These are phyloP conservation scores for Sebastes cheni DNA, from an alignment of 2,797 vertebrate genomes.

Conservation along the genomic window DNA sequence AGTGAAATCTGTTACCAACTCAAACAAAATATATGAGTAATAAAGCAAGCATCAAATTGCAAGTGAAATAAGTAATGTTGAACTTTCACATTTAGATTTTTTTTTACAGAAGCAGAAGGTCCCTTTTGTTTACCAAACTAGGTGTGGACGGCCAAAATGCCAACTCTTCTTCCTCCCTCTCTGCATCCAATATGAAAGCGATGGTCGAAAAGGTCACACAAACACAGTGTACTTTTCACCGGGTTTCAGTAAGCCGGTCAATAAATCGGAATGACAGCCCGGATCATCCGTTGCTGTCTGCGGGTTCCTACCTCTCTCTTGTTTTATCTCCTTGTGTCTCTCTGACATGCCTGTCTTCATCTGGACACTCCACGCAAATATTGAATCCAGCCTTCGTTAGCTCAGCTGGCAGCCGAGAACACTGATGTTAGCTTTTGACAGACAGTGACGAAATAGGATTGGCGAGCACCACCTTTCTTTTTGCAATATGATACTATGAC, in stretches of 20 bases:
- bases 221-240: conserved; percentile 48
- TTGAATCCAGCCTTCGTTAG: conserved; percentile 65
- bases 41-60: background rate
- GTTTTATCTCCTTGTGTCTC: conserved; percentile 45
- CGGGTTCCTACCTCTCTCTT: conserved; percentile 51
- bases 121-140: conserved; percentile 32
- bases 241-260: conserved; percentile 51
- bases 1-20: background rate
- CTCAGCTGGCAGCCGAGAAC: conserved; percentile 56
- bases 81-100: background rate
- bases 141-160: conserved; percentile 21
- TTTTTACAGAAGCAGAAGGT: background rate
- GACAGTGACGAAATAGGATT: conserved; percentile 29
- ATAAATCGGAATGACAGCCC: conserved; percentile 63
- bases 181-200: conserved; percentile 38
- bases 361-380: conserved; percentile 60
- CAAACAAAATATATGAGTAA: background rate
- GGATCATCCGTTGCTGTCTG: conserved; percentile 57
- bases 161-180: conserved; percentile 30
- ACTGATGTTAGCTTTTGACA: conserved; percentile 43
- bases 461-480: background rate
- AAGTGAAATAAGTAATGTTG: background rate
- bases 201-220: conserved; percentile 63
- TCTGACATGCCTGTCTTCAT: conserved; percentile 65
- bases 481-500: conserved; percentile 2